Evolutionary conservation across 2,888 invertebrate species (phyloP), one percentile per base, ranked within the genome.

Genomic region (Heliconius aoede): DNA sequence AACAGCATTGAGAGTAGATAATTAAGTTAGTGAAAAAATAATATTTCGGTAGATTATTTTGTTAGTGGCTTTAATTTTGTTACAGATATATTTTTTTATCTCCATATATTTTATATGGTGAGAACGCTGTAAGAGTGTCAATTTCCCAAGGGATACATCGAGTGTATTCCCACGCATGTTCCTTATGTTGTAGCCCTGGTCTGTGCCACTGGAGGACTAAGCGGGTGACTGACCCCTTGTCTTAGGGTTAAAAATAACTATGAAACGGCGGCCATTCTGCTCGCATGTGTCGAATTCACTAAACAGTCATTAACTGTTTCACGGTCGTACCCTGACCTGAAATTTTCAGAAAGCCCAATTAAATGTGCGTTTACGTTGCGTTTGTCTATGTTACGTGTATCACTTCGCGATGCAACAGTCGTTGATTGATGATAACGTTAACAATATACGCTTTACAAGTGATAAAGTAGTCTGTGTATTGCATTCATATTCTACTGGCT

Each of bases 211-310:
- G 91, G 89, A 90, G 91, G 90, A 90, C 89, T 91, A 87, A 85
- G 86, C 89, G 93, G 94, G 93, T 94, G 91, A 93, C 86, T 94
- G 94, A 94, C 93, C 94, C 90, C 88, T 89, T 90, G 91, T 88
- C 88, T 81, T 90, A 89, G 92, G 94, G 93, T 92, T 94, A 93
- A 94, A 94, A 94, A 94, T 94, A 94, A 93, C 91, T 88, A 86
- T 89, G 89, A 89, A 89, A 87, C 87, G 88, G 87, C 92, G 91
- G 89, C 88, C 92, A 92, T 93, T 94, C 94, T 92, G 94, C 88
- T 93, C 89, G 89, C 94, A 94, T 94, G 90, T 94, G 94, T 93
- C 91, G 93, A 93, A 93, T 94, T 92, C 89, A 93, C 91, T 92
- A 92, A 93, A 92, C 92, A 92, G 91, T 87, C 89, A 90, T 91